A percentile compares a stretch with the other conserved stretches of the same genome.
Conservation (phyloP, 2,797 vertebrate genomes). For the Eurystomus glaucurus region DNA sequence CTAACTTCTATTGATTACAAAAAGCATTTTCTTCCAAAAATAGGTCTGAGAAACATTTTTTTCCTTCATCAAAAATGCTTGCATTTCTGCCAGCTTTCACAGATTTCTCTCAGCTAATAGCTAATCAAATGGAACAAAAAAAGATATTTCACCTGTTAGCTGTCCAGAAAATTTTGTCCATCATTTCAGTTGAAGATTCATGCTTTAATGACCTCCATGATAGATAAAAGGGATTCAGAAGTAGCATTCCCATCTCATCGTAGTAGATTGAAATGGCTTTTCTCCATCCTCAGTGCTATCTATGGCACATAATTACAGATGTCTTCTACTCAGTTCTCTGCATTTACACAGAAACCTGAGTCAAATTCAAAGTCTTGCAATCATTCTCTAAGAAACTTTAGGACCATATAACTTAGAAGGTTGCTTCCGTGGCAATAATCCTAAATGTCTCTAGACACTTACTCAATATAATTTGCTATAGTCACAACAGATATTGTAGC, state of each 20-base stretch:
- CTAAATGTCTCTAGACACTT: not conserved
- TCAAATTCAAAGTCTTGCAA: not conserved
- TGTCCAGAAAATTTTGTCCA: not conserved
- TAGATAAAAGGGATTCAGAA: not conserved
- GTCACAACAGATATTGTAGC: not conserved
- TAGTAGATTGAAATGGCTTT: not conserved
- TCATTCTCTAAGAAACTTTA: not conserved
- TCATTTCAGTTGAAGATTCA: not conserved
- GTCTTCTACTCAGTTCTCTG: not conserved
- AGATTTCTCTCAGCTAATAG: not conserved
- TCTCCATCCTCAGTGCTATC: not conserved
- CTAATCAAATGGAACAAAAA: not conserved
- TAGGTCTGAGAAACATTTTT: not conserved
- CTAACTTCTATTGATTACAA: not conserved
- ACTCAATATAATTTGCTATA: not conserved
- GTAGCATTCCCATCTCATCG: fast-evolving
- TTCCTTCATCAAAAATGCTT: not conserved
- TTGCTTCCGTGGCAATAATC: not conserved
- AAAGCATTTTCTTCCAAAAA: not conserved
- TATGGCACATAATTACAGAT: not conserved
- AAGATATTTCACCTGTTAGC: not conserved
- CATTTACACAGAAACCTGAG: not conserved
- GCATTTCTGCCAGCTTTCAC: not conserved
- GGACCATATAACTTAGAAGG: not conserved
- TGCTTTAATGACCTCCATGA: not conserved